phyloP scores from a whole-genome alignment of 2,113 vertebrate genomes.

The Microcebus ravelobensis region DNA sequence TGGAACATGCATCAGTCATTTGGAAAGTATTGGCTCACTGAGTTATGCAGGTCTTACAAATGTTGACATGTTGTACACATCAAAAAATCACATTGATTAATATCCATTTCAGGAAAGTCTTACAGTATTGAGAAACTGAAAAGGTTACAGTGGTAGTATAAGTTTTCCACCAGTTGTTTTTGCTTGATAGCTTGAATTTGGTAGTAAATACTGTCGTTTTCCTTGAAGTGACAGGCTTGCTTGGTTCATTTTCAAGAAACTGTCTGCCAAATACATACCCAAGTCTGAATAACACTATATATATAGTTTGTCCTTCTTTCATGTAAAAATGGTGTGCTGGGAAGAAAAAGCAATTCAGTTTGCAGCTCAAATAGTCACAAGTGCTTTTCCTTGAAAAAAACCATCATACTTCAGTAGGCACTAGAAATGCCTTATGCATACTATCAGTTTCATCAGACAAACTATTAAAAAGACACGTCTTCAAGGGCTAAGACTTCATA shows the following conservation, averaged over 20 bases:
- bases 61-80: neutral
- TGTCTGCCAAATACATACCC: neutral
- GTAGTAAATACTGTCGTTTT: neutral
- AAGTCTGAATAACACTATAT: neutral
- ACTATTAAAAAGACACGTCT: neutral
- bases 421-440: neutral
- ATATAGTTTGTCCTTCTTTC: neutral
- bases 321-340: neutral
- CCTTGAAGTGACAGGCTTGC: neutral
- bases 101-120: neutral
- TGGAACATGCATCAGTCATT: neutral
- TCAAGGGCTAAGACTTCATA: neutral
- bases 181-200: neutral
- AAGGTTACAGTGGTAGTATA: neutral
- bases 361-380: neutral
- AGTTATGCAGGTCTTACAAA: neutral
- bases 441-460: neutral
- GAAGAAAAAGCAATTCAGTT: neutral
- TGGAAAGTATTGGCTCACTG: slow-evolving; percentile 13
- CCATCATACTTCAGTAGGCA: neutral
- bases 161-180: slow-evolving; percentile 26
- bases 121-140: neutral
- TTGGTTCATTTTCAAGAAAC: slow-evolving; percentile 48
- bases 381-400: neutral
- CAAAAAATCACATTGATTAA: neutral